Percentiles rank a stretch among this genome's conserved stretches.
These are phyloP conservation scores for Dryobates pubescens DNA, from an alignment of 2,797 vertebrate genomes.

Conservation along the genomic window DNA sequence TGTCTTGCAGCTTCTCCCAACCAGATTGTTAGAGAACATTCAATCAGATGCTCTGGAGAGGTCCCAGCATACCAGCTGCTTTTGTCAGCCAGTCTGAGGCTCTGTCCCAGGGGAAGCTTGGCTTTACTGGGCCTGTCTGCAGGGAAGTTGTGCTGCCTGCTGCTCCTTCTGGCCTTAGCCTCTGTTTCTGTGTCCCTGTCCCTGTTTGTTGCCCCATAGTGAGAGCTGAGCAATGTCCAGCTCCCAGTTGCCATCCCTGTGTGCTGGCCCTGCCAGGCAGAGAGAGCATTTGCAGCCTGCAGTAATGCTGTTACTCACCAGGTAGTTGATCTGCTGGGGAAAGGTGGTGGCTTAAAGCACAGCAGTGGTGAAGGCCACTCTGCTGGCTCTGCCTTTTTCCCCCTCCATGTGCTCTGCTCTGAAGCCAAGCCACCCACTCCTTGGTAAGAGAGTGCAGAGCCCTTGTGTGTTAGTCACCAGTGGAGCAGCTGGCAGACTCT, in stretches of 20 bases:
- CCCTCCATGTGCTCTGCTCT: not conserved
- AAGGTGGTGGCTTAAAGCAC: not conserved
- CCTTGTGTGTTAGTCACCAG: not conserved
- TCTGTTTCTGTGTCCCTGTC: not conserved
- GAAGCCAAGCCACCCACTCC: not conserved
- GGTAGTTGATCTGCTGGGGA: not conserved
- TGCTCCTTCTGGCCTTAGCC: not conserved
- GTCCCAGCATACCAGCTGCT: constrained; percentile 1
- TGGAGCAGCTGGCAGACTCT: not conserved
- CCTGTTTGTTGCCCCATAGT: not conserved
- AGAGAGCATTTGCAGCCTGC: not conserved
- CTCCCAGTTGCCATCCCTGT: not conserved
- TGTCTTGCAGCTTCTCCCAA: constrained; percentile 18
- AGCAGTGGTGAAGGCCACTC: not conserved
- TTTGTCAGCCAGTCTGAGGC: constrained; percentile 12
- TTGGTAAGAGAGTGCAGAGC: not conserved
- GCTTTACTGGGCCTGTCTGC: not conserved
- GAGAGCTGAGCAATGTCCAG: not conserved
- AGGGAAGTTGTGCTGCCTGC: not conserved
- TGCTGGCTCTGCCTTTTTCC: not conserved
- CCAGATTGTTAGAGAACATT: constrained; percentile 53
- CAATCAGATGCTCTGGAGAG: constrained; percentile 41
- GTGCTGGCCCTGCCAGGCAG: not conserved
- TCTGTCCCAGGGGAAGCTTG: constrained; percentile 18
- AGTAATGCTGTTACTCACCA: not conserved